Conservation (phyloP, 2,888 invertebrate genomes). For the Proisotoma minuta region DNA sequence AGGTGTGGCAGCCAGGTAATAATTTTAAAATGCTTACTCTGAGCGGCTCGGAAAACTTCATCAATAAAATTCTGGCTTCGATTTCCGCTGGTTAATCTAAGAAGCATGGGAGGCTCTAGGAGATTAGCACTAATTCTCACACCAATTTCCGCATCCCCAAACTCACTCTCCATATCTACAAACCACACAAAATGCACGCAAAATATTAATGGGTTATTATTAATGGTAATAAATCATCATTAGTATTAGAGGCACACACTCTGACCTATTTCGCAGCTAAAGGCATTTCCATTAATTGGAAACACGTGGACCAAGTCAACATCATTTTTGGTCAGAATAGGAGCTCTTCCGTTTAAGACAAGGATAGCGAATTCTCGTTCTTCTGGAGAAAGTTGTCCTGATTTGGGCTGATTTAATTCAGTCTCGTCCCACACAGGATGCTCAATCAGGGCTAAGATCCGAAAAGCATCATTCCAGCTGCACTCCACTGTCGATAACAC, state of each 20-base stretch:
- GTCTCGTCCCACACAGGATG: constrained; percentile 51
- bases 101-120: constrained; percentile 52
- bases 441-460: constrained; percentile 60
- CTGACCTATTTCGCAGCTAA: constrained; percentile 69
- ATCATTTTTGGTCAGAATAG: constrained; percentile 53
- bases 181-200: constrained; percentile 46
- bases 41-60: constrained; percentile 68
- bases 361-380: constrained; percentile 43
- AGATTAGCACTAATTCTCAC: constrained; percentile 57
- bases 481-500: constrained; percentile 53
- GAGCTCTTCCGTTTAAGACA: constrained; percentile 41
- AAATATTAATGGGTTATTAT: too few relatives aligned
- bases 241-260: neutral
- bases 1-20: too few relatives aligned
- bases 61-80: constrained; percentile 68
- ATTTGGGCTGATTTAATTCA: neutral
- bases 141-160: constrained; percentile 55
- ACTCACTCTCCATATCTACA: constrained; percentile 56
- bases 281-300: constrained; percentile 68
- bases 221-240: too few relatives aligned
- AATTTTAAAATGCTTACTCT: constrained; percentile 54
- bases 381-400: constrained; percentile 38
- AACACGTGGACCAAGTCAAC: constrained; percentile 74
- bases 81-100: constrained; percentile 58
- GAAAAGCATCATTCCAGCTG: constrained; percentile 51